Evolutionary conservation across 2,888 invertebrate genomes (phyloP).

Genomic region (Abrostola tripartita): DNA sequence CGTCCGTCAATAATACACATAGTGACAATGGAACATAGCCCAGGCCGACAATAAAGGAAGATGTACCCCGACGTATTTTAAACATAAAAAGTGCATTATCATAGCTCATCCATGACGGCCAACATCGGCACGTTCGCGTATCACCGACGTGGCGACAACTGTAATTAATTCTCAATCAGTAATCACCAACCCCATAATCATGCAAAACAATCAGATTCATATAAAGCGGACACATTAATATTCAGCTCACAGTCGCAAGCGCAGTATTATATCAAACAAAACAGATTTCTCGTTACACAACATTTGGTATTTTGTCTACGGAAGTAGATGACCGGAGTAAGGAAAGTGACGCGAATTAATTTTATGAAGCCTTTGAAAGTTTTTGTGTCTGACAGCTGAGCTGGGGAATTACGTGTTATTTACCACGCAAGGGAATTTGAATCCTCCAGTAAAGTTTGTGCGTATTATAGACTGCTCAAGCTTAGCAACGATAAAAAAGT

Average conservation of each 20-base stretch:
- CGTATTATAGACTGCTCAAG: too few relatives aligned
- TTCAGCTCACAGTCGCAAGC: conserved; percentile 27
- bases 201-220: conserved; percentile 16
- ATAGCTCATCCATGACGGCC: too few relatives aligned
- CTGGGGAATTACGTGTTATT: too few relatives aligned
- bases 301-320: conserved; percentile 36
- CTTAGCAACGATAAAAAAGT: too few relatives aligned
- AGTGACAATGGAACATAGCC: too few relatives aligned
- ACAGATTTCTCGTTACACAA: conserved; percentile 44
- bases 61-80: too few relatives aligned
- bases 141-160: background rate
- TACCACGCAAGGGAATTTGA: too few relatives aligned
- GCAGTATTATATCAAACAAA: conserved; percentile 35
- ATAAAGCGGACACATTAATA: conserved; percentile 34
- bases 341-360: conserved; percentile 48
- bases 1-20: too few relatives aligned
- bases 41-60: too few relatives aligned
- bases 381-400: background rate
- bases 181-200: background rate
- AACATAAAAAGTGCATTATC: too few relatives aligned
- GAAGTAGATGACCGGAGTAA: conserved; percentile 25
- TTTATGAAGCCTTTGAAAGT: conserved; percentile 35
- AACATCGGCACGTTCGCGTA: too few relatives aligned
- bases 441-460: too few relatives aligned
- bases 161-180: background rate